Conservation (phyloP, 2,797 vertebrate species). For the Uromys caudimaculatus region DNA sequence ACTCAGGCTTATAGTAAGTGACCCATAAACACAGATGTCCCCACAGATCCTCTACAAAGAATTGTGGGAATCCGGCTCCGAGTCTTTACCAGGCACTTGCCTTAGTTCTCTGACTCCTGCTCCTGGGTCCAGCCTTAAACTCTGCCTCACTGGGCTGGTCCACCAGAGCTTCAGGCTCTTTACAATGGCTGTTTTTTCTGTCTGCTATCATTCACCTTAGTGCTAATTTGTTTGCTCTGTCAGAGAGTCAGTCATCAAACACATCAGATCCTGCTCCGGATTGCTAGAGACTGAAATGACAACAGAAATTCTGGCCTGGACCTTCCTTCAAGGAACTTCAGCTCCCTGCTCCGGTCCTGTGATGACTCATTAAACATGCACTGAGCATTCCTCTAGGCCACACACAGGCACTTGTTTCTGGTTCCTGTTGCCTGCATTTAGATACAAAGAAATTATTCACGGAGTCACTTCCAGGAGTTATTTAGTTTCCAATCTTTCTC, state of each 20-base stretch:
- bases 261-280: background rate
- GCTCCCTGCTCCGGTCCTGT: background rate
- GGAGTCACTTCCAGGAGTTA: conserved; percentile 18
- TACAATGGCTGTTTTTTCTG: background rate
- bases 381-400: background rate
- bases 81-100: background rate
- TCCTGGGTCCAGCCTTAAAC: background rate
- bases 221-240: background rate
- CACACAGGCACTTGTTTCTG: background rate
- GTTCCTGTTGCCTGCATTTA: conserved; percentile 11
- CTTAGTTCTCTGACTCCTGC: background rate
- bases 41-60: conserved; percentile 30
- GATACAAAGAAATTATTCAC: conserved; percentile 30
- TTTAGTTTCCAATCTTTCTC: conserved; percentile 27
- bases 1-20: background rate
- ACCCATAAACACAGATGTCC: background rate
- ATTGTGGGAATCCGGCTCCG: background rate
- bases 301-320: background rate
- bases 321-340: conserved; percentile 44
- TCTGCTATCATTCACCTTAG: background rate
- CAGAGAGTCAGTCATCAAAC: conserved; percentile 29
- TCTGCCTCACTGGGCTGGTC: background rate
- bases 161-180: background rate
- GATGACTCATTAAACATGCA: background rate
- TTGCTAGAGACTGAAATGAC: background rate